Evolutionary conservation across 1,140 invertebrate species (phyloP).

Genomic region (Planococcus citri): DNA sequence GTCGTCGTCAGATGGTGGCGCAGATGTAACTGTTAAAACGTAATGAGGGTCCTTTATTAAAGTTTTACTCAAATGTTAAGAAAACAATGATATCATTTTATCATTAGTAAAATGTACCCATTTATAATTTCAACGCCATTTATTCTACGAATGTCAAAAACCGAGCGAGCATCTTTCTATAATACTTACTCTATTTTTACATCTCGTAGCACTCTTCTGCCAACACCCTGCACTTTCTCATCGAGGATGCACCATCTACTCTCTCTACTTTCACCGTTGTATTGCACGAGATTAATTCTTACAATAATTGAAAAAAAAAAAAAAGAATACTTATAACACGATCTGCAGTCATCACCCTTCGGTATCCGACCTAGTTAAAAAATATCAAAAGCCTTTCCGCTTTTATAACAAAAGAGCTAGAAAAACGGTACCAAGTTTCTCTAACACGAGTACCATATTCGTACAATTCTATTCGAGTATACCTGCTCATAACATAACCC

Average conservation of each 20-base stretch:
- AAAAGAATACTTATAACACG: too few relatives aligned
- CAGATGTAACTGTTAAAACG: conserved; percentile 1
- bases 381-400: too few relatives aligned
- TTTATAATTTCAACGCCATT: conserved; percentile 3
- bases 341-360: too few relatives aligned
- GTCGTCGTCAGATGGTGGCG: not conserved
- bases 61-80: not conserved
- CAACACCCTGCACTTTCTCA: too few relatives aligned
- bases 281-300: not conserved
- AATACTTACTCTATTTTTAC: not conserved
- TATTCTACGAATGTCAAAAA: not conserved
- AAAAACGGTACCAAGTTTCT: too few relatives aligned
- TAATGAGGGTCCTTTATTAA: conserved; percentile 7
- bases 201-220: not conserved
- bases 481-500: too few relatives aligned
- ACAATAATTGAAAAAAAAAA: not conserved
- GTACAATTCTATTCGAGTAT: too few relatives aligned
- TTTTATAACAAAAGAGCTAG: too few relatives aligned
- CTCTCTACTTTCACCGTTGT: too few relatives aligned
- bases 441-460: too few relatives aligned
- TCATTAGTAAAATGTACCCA: conserved; percentile 1
- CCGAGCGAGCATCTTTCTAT: not conserved
- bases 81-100: conserved; percentile 8
- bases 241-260: too few relatives aligned
- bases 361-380: too few relatives aligned